Conservation (phyloP, 2,113 vertebrate species). For the Tupaia chinensis region DNA sequence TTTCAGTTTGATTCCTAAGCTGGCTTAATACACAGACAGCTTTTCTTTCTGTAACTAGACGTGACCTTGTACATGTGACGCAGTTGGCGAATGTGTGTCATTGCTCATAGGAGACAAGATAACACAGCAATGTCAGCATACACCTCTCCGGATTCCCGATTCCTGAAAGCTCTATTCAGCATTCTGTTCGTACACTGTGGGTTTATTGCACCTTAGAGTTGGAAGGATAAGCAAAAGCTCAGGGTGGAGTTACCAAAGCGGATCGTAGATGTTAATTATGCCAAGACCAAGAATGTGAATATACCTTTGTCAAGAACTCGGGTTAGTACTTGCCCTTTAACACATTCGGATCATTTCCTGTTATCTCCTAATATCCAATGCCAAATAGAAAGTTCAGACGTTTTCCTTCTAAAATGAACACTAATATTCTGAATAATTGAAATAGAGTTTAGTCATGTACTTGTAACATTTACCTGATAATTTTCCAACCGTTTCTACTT, state of each 20-base stretch:
- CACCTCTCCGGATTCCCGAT: background rate
- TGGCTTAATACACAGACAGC: slow-evolving; percentile 22
- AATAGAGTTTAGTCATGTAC: background rate
- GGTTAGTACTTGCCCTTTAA: background rate
- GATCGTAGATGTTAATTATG: slow-evolving; percentile 38
- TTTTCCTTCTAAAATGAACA: background rate
- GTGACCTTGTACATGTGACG: background rate
- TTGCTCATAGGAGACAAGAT: background rate
- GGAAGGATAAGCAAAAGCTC: slow-evolving; percentile 17
- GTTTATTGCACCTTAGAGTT: background rate
- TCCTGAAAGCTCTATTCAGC: background rate
- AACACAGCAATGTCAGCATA: background rate
- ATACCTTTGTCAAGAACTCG: slow-evolving; percentile 25
- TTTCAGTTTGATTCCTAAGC: slow-evolving; percentile 33
- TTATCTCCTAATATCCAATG: background rate
- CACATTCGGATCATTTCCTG: slow-evolving; percentile 1
- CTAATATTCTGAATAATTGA: background rate
- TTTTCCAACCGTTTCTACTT: background rate
- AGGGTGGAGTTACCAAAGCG: slow-evolving; percentile 33
- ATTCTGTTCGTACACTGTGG: background rate
- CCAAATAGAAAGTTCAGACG: background rate
- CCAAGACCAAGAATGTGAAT: slow-evolving; percentile 11
- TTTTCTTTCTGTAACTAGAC: background rate
- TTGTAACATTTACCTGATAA: background rate
- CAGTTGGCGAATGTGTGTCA: background rate